phyloP scores from a whole-genome alignment of 2,797 vertebrate genomes.

The Aldrovandia affinis region DNA sequence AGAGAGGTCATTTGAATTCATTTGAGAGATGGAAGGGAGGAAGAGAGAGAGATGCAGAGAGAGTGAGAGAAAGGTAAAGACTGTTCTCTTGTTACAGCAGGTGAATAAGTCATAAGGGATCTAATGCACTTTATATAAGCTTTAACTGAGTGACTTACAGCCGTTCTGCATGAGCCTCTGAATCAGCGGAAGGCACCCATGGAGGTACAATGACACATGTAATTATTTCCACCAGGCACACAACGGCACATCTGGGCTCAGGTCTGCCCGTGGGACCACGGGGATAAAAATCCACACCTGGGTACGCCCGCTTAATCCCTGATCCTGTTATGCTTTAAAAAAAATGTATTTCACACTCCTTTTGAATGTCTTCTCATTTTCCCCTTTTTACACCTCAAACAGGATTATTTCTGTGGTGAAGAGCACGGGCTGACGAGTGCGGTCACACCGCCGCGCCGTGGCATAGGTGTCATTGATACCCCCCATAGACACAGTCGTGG shows the following conservation, averaged over 20 bases:
- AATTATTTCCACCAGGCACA: slow-evolving; percentile 14
- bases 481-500: not conserved
- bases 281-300: slow-evolving; percentile 5
- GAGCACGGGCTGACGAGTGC: not conserved
- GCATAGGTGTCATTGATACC: not conserved
- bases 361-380: not conserved
- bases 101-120: slow-evolving; percentile 1
- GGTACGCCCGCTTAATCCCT: not conserved
- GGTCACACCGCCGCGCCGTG: not conserved
- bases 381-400: not conserved
- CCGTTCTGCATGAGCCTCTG: not conserved
- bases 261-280: not conserved
- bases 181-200: not conserved
- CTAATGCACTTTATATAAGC: not conserved
- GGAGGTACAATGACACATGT: not conserved
- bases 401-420: not conserved
- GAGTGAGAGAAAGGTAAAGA: not conserved
- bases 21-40: not conserved
- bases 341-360: slow-evolving; percentile 1
- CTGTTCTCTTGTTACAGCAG: not conserved
- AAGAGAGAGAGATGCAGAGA: not conserved
- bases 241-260: not conserved
- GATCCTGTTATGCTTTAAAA: not conserved
- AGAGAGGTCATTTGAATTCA: not conserved
- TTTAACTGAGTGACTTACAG: slow-evolving; percentile 26